Evolutionary conservation across 2,113 vertebrate species (phyloP), one percentile per base, ranked within the genome.

Genomic region (Catharus minimus): DNA sequence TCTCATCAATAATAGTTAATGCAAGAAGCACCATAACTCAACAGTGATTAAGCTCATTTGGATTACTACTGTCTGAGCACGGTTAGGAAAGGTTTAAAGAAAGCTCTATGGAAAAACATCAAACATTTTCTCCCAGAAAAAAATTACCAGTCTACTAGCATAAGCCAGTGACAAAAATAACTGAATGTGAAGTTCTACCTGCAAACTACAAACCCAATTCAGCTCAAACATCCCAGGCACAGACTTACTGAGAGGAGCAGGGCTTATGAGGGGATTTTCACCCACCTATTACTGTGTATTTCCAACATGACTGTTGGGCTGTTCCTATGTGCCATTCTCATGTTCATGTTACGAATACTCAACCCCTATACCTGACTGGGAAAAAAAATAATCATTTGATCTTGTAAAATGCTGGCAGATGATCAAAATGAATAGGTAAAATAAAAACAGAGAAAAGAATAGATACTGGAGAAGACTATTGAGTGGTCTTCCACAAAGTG

Each of bases 1-100:
- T 73, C 56, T 62, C 82, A 92, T 94, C 93, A 91, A 80, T 88
- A 91, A 89, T n/a, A 87, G 61, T 95, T 93, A 88, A 95, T 92
- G 64, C 72, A 88, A 82, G 85, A 92, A 95, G 82, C 60, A 94
- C 72, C 39, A 67, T 89, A 95, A 95, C 64, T 91, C 75, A 92
- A 28, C 82, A 93, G 53, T 77, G 85, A 91, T 77, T 79, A 92
- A 87, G 62, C 58, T 79, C 47, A 85, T 85, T 89, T 94, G 72
- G 87, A 94, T 88, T 82, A 66, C 68, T 73, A 58, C 75, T 62
- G 47, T 55, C 85, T 88, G 79, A 77, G 68, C 67, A 88, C 0
- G 2, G 56, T 36, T 56, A 81, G 47, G 72, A 56, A 88, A 81
- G 64, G 88, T 93, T 85, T 79, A 75, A 76, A 82, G 58, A 87